Evolutionary conservation across 2,797 vertebrate genomes (phyloP).

Genomic region (Myioborus miniatus): DNA sequence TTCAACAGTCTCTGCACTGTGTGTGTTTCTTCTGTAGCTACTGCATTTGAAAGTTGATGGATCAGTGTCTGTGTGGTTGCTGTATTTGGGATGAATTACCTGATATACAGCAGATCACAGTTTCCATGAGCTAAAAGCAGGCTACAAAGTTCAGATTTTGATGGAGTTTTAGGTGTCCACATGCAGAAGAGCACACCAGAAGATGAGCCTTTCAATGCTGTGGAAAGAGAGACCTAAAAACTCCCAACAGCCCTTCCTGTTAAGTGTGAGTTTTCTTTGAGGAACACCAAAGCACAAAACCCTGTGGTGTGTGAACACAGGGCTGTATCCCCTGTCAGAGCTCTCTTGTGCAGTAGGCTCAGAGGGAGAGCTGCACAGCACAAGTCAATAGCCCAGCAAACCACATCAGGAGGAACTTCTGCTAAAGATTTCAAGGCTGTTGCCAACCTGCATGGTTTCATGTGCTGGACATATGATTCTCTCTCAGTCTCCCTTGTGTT

Average conservation of each 20-base stretch:
- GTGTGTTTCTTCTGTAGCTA: background rate
- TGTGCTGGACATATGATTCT: background rate
- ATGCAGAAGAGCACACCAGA: background rate
- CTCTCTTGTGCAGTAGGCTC: background rate
- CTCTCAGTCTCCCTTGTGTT: background rate
- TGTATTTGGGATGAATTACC: background rate
- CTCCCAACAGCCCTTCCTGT: background rate
- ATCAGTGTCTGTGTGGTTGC: background rate
- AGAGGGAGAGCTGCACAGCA: background rate
- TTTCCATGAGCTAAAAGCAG: background rate
- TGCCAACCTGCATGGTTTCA: background rate
- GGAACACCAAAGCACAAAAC: background rate
- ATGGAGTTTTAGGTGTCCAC: background rate
- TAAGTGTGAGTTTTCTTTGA: background rate
- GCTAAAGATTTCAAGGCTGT: background rate
- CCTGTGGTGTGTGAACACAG: background rate
- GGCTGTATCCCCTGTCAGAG: background rate
- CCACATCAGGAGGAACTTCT: background rate
- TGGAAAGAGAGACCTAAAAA: background rate
- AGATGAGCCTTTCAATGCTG: background rate
- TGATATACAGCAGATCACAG: background rate
- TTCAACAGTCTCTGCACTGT: background rate
- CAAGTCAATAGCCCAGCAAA: background rate
- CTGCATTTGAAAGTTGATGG: background rate
- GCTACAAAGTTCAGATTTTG: background rate